These are phyloP conservation scores for Crotalus tigris DNA, from an alignment of 2,113 vertebrate species.

Conservation along the genomic window DNA sequence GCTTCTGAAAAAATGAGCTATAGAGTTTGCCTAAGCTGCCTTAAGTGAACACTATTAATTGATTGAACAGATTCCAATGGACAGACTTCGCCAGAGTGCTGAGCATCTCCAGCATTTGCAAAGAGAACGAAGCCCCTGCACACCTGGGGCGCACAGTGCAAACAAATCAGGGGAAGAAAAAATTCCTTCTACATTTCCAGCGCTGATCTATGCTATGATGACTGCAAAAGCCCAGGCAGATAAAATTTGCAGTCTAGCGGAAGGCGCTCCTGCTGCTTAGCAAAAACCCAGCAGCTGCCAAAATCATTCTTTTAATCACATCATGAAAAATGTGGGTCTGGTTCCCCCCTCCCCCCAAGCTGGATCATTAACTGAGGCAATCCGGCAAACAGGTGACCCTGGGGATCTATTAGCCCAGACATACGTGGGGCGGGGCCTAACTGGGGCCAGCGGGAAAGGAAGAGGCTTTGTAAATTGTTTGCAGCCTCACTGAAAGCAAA, in stretches of 20 bases:
- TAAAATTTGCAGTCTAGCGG: neutral
- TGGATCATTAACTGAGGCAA: neutral
- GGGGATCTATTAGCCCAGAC: conserved; percentile 10
- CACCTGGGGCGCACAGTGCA: neutral
- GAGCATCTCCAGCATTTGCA: neutral
- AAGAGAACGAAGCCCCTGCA: neutral
- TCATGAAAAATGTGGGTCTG: neutral
- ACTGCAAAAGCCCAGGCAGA: neutral
- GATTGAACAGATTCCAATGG: neutral
- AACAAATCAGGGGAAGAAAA: neutral
- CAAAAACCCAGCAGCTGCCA: neutral
- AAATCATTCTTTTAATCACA: conserved; percentile 6
- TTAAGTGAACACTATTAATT: neutral
- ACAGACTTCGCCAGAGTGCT: neutral
- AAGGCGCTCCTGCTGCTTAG: neutral
- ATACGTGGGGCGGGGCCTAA: neutral
- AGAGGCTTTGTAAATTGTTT: neutral
- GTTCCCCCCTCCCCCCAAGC: neutral
- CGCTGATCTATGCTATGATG: neutral
- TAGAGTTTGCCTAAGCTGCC: neutral
- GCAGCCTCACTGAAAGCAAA: neutral
- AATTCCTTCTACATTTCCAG: neutral
- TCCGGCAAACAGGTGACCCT: neutral
- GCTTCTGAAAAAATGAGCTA: neutral
- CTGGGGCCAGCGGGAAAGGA: neutral